phyloP scores from a whole-genome alignment of 1,140 invertebrate species.

The Ephestia elutella region DNA sequence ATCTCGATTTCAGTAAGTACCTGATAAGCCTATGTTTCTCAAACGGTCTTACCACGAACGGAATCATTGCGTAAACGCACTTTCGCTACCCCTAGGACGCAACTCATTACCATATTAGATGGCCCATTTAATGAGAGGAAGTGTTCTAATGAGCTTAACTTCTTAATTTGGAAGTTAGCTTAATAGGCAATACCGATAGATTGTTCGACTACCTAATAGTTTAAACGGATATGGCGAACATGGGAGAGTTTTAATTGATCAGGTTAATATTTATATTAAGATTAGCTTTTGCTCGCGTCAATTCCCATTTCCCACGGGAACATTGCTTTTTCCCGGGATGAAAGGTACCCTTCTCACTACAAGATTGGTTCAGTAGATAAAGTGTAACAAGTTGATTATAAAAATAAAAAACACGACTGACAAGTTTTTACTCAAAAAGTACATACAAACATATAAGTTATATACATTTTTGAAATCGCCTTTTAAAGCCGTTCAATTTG shows the following conservation, averaged over 20 bases:
- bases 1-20: neutral
- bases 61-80: conserved; percentile 8
- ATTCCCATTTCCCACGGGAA: too few relatives aligned
- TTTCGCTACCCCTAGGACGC: conserved; percentile 9
- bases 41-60: neutral
- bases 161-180: neutral
- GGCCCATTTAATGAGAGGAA: neutral
- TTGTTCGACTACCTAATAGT: neutral
- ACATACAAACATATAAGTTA: too few relatives aligned
- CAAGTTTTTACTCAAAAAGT: too few relatives aligned
- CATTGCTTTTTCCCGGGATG: too few relatives aligned
- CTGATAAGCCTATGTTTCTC: neutral
- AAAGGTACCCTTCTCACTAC: too few relatives aligned
- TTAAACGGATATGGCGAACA: neutral
- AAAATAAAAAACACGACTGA: too few relatives aligned
- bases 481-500: too few relatives aligned
- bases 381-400: too few relatives aligned
- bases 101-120: conserved; percentile 1
- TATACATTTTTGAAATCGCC: too few relatives aligned
- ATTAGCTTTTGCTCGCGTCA: too few relatives aligned
- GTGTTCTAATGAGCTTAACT: neutral
- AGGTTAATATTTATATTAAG: too few relatives aligned
- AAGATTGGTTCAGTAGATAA: too few relatives aligned
- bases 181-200: neutral
- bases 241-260: neutral